Evolutionary conservation across 2,797 vertebrate species (phyloP), one percentile per base, ranked within the genome.

Genomic region (Antennarius maculatus): DNA sequence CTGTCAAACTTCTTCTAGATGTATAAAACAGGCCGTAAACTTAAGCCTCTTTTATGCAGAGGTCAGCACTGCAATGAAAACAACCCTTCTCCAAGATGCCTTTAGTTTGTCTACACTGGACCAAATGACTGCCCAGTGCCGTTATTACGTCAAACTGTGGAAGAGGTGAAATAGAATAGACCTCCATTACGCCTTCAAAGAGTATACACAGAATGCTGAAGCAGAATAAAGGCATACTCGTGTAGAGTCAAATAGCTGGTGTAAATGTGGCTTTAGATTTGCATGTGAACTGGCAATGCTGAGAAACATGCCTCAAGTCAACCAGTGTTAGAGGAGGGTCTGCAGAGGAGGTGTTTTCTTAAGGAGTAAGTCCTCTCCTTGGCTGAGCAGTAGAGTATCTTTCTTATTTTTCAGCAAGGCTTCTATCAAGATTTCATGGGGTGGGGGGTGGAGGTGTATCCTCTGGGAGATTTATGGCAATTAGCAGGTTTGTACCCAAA

Each of bases 401-500:
- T 48, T 68, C 57, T 60, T 37, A 43, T 64, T 66, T 73, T 53
- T 48, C 52, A 71, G 61, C 17, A 17, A 28, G 52, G 31, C 31
- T 74, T 86, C 66, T 74, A 74, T 72, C 67, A 67, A 78, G 45
- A 81, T 82, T 49, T 76, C 3, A 47, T 14, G 18, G 43, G 29
- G 46, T 5, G 31, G 31, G 31, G 31, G 31, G 31, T 5, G 31
- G 31, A 49, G 54, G 31, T 42, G 73, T 48, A 43, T 27, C 34
- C 43, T 52, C 29, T 13, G n/a, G 57, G 66, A 75, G 67, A 74
- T 74, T 80, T 54, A 68, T 61, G 62, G 48, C 69, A 86, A 63
- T 86, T 74, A 80, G 66, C 66, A 74, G 69, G 53, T 74, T 69
- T 47, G 82, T 72, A 71, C 74, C 54, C 74, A 73, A 49, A 31